Evolutionary conservation across 2,888 invertebrate species (phyloP).

Genomic region (Chrysopilus asiliformis): DNA sequence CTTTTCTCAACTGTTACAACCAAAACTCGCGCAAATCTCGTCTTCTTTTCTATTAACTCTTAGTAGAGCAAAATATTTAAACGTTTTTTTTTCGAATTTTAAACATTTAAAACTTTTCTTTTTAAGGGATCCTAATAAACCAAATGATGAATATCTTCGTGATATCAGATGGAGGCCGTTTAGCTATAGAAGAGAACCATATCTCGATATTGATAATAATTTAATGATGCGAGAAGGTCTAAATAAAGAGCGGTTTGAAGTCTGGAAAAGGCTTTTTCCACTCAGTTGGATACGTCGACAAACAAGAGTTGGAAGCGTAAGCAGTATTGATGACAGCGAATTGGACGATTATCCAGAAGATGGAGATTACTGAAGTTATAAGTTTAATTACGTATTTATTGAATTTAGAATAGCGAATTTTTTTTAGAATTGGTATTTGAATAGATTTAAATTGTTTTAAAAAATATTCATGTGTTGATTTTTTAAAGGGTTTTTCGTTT

Average conservation of each 20-base stretch:
- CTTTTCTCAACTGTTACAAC: no score
- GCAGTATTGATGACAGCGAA: no score
- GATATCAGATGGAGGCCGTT: constrained; percentile 31
- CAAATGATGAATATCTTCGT: constrained; percentile 26
- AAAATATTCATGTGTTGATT: no score
- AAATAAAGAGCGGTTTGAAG: constrained; percentile 26
- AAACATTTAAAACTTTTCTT: neutral
- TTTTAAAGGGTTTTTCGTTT: no score
- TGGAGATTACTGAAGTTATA: no score
- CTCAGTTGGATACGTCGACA: constrained; percentile 28
- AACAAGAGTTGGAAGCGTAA: no score
- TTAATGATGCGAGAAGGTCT: constrained; percentile 26
- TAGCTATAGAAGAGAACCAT: constrained; percentile 28
- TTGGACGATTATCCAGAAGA: no score
- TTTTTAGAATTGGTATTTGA: no score
- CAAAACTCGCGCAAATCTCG: no score
- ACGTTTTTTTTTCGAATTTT: neutral
- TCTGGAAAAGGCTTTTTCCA: constrained; percentile 33
- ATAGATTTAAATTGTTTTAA: no score
- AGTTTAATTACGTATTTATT: no score
- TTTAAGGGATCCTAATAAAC: constrained; percentile 32
- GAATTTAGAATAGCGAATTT: no score
- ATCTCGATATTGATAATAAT: constrained; percentile 30
- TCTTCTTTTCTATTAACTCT: neutral
- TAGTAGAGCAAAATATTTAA: neutral